phyloP scores from a whole-genome alignment of 2,113 vertebrate genomes.

The Acanthochromis polyacanthus region DNA sequence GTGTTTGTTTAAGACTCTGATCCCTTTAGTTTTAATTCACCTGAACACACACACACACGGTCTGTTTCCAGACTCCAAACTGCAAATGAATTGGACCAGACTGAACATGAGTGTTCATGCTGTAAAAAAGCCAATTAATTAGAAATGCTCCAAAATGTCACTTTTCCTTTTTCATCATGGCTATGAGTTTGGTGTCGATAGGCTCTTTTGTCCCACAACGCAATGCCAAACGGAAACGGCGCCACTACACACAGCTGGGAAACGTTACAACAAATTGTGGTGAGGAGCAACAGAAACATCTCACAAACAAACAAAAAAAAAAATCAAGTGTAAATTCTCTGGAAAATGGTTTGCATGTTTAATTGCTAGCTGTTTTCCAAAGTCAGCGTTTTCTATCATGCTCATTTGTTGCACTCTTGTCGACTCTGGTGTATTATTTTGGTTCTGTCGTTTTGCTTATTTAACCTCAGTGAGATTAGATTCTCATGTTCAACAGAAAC shows the following conservation, averaged over 20 bases:
- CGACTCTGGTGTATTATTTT: not conserved
- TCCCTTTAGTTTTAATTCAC: slow-evolving; percentile 33
- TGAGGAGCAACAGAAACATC: slow-evolving; percentile 18
- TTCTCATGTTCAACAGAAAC: slow-evolving; percentile 3
- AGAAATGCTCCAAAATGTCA: not conserved
- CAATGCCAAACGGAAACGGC: not conserved
- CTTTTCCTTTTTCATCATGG: not conserved
- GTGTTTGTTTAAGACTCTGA: slow-evolving; percentile 43
- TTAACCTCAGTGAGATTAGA: slow-evolving; percentile 2
- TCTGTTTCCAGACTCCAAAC: not conserved
- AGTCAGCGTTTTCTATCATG: slow-evolving; percentile 16
- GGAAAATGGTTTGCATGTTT: slow-evolving; percentile 19
- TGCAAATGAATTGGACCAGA: not conserved
- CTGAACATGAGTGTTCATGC: not conserved
- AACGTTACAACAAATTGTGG: slow-evolving; percentile 18
- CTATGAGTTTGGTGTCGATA: not conserved
- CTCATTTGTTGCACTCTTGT: not conserved
- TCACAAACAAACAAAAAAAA: not conserved
- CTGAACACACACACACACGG: not conserved
- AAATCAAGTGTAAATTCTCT: slow-evolving; percentile 12
- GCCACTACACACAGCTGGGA: slow-evolving; percentile 17
- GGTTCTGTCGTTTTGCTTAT: slow-evolving; percentile 3
- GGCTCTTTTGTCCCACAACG: slow-evolving; percentile 3
- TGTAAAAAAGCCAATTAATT: not conserved
- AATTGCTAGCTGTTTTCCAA: not conserved